phyloP scores from a whole-genome alignment of 2,113 vertebrate genomes.

The Bombycilla garrulus region DNA sequence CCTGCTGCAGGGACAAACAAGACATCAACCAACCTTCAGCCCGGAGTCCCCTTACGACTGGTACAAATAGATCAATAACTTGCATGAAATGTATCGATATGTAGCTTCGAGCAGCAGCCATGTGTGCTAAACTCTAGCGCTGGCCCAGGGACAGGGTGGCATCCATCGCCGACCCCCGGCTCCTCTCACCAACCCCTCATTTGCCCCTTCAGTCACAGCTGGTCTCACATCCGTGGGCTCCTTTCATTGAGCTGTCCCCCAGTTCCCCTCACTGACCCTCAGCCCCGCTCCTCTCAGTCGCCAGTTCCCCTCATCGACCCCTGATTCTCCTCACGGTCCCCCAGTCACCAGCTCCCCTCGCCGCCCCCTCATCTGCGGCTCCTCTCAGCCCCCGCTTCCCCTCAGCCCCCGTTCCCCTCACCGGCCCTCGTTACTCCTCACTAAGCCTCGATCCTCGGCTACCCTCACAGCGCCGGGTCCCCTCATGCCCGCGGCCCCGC shows the following conservation, averaged over 20 bases:
- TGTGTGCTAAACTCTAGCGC: not conserved
- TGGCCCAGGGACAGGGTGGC: not conserved
- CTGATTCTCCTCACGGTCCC: no score
- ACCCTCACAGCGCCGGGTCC: not conserved
- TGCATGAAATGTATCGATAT: not conserved
- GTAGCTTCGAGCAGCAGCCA: not conserved
- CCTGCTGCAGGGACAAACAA: not conserved
- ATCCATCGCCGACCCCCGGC: not conserved
- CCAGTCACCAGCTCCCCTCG: not conserved
- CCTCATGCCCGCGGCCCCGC: not conserved
- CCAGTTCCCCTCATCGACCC: not conserved
- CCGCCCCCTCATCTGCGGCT: not conserved
- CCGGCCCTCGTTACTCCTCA: fast-evolving
- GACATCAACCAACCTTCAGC: not conserved
- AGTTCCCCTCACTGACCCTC: not conserved
- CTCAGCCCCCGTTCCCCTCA: fast-evolving
- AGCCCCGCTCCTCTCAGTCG: no score
- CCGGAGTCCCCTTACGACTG: no score
- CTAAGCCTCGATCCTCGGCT: fast-evolving
- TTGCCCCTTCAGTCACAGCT: not conserved
- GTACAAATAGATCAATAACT: not conserved
- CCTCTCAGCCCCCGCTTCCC: not conserved
- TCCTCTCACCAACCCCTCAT: not conserved
- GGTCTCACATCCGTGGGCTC: not conserved
- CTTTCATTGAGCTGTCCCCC: not conserved